Conservation (phyloP, 2,888 invertebrate genomes). For the Drosophila tanythrix region DNA sequence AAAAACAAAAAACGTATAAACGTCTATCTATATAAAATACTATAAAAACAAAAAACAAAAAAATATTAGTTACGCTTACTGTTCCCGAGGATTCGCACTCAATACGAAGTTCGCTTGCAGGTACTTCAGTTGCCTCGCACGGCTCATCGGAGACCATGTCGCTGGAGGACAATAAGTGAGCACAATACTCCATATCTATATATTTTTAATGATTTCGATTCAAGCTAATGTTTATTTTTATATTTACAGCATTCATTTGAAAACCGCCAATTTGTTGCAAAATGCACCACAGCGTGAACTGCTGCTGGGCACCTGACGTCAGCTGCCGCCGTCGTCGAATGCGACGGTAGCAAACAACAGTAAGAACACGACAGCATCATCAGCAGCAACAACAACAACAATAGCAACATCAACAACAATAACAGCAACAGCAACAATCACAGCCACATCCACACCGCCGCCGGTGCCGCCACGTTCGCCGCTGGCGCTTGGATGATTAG, state of each 20-base stretch:
- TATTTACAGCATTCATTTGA: constrained; percentile 80
- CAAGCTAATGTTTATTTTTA: neutral
- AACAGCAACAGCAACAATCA: constrained; percentile 33
- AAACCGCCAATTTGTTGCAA: constrained; percentile 83
- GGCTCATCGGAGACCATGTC: constrained; percentile 85
- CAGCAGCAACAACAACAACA: constrained; percentile 31
- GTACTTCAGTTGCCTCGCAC: constrained; percentile 85
- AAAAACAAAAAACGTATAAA: constrained; percentile 1
- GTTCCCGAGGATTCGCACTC: constrained; percentile 85
- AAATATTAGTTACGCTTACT: constrained; percentile 83
- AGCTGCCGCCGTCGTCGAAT: constrained; percentile 62
- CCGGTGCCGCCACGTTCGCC: constrained; percentile 71
- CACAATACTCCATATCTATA: neutral
- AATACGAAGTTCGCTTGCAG: constrained; percentile 85
- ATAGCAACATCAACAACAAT: constrained; percentile 35
- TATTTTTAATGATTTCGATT: neutral
- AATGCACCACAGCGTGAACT: constrained; percentile 82
- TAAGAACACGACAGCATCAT: constrained; percentile 13
- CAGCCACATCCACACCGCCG: constrained; percentile 63
- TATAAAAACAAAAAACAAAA: constrained; percentile 30
- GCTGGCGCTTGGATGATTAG: constrained; percentile 71
- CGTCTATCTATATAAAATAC: constrained; percentile 19
- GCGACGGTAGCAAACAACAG: constrained; percentile 42
- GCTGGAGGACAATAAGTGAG: constrained; percentile 84
- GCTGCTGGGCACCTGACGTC: constrained; percentile 82